Base-by-base conservation (phyloP, 2,113 vertebrate species). In the Xiphophorus maculatus region DNA sequence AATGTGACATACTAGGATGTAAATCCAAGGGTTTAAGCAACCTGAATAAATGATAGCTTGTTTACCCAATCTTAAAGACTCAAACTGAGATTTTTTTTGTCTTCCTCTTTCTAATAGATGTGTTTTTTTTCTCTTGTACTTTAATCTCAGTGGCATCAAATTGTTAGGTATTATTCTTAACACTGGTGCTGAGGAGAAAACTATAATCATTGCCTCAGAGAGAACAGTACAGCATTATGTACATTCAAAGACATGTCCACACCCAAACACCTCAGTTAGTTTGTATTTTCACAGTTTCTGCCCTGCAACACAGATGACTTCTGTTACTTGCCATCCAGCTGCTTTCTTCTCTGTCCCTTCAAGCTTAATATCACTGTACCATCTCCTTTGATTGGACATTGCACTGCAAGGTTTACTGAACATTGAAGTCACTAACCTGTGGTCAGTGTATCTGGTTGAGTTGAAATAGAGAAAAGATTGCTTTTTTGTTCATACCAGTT, bases 361-460 rank as follows among this genome's bases (percentile, higher is more conserved):
- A 32, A 69, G 71, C 62, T 64, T 63, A 9, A 61, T 77, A 74
- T 76, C 71, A 30, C 44, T 44, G 27, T 58, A 48, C 19, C 63
- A 28, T 72, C 60, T 72, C 44, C 35, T 72, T 64, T 76, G 63
- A 69, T 78, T 81, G 48, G 40, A 76, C 69, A 37, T 63, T 76
- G 80, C 66, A 78, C 42, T 73, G 30, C 67, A 73, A 71, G 44
- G 48, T 74, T 78, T 71, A n/a, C 73, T 48, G 40, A 83, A 74
- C 67, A 68, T 65, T 76, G 15, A 30, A 73, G 51, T 76, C 44
- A 69, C 69, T 17, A 63, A 58, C 44, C 27, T 37, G 61, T 77
- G 42, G 22, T 37, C 67, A 62, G 66, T 69, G 27, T 54, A 69
- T 44, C 15, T 65, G 63, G 67, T 19, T 69, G 3, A 30, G 62